These are phyloP conservation scores for Babylonia areolata DNA, from an alignment of 1,140 invertebrate species.

Conservation along the genomic window DNA sequence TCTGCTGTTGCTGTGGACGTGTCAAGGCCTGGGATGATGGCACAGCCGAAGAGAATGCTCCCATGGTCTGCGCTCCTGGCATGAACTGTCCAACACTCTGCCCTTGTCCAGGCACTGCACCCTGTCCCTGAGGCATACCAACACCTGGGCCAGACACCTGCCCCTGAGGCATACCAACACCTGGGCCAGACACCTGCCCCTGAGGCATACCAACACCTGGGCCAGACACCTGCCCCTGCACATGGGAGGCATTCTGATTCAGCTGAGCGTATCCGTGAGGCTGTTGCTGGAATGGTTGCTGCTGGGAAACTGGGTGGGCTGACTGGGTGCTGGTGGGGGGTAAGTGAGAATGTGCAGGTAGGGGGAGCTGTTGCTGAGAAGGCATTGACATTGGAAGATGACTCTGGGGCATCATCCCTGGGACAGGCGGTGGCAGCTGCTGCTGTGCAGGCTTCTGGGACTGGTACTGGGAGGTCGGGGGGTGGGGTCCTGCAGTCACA, in stretches of 20 bases:
- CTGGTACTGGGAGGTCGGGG: background rate
- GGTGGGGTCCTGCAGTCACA: background rate
- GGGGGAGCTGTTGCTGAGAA: conserved; percentile 30
- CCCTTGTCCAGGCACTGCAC: no score
- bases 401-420: conserved; percentile 9
- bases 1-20: conserved; percentile 14
- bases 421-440: background rate
- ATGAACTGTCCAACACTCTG: background rate
- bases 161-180: no score
- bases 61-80: background rate
- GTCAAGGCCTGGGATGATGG: conserved; percentile 37
- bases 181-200: background rate
- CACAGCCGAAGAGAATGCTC: background rate
- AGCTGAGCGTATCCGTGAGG: background rate
- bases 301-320: background rate
- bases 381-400: conserved; percentile 16
- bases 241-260: background rate
- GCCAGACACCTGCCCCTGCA: background rate
- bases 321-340: conserved; percentile 5
- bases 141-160: no score
- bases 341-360: conserved; percentile 26
- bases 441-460: background rate
- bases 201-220: background rate
- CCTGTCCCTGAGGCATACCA: no score
- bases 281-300: conserved; percentile 11